Base-by-base conservation (phyloP, 2,797 vertebrate species). In the Scolopax bukidnonensis region DNA sequence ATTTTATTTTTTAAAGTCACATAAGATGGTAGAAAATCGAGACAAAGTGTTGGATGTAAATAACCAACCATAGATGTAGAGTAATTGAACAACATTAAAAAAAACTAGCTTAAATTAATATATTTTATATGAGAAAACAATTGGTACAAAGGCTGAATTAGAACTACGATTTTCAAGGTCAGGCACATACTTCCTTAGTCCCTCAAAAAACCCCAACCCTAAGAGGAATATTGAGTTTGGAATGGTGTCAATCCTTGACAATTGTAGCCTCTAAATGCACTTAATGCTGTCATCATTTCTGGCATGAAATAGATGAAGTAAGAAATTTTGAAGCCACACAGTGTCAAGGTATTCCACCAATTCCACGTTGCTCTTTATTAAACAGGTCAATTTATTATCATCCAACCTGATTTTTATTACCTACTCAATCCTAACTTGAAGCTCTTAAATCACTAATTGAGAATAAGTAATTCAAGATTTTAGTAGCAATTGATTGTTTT, bases 1-100 rank as follows among this genome's bases (percentile, higher is more conserved):
- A 73, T 75, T 96, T 96, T 96, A 93, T 85, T 94, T 94, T 85
- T 76, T 86, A 21, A 91, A 95, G 88, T 88, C 77, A 95, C 67
- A 80, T 70, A 88, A 77, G 21, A 43, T 69, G 28, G 51, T 77
- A 95, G 70, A 90, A 94, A 87, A 89, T 6, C 77, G 54, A 70
- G 17, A 95, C 67, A 61, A 82, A 87, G 40, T 30, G 17, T 20
- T 82, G 74, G 53, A 64, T 63, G 71, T 68, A 93, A 95, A 80
- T 84, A 92, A 89, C 48, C 21, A 91, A 84, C 60, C 70, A 87
- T 1, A 54, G 61, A 57, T 63, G n/a, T 21, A 74, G 53, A 87
- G 19, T 63, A 92, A 93, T 36, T 73, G 53, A 93, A 86, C n/a
- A 82, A 68, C 45, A 89, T 45, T 45, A 6, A 51, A 84, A 83